Evolutionary conservation across 2,888 invertebrate species (phyloP).

Genomic region (Nephrotoma flavescens): DNA sequence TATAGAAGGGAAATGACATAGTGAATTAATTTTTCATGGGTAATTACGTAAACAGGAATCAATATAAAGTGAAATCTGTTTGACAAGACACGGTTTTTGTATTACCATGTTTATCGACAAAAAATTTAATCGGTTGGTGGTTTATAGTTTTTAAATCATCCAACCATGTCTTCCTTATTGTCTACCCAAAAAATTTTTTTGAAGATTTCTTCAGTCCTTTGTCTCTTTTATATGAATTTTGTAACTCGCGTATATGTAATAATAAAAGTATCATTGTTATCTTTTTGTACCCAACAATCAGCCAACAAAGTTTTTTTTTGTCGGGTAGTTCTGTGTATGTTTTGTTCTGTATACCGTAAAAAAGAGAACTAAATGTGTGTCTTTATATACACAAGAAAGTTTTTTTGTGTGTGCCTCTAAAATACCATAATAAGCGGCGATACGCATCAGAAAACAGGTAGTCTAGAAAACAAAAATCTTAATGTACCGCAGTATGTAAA

Average conservation of each 20-base stretch:
- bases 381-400: not conserved
- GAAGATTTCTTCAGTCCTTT: not conserved
- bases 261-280: not conserved
- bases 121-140: not conserved
- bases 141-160: not conserved
- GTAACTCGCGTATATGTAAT: not conserved
- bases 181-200: not conserved
- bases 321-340: not conserved
- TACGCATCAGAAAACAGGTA: constrained; percentile 3
- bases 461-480: not conserved
- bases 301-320: not conserved
- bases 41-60: not conserved
- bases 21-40: not conserved
- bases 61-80: not conserved
- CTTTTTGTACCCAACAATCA: not conserved
- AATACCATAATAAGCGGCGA: constrained; percentile 4
- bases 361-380: not conserved
- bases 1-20: not conserved
- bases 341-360: not conserved
- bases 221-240: not conserved
- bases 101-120: not conserved
- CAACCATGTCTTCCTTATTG: not conserved
- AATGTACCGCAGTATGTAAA: not conserved
- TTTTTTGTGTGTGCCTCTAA: not conserved
- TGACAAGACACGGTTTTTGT: not conserved